A percentile compares a stretch with the other conserved stretches of the same genome.
These are phyloP conservation scores for Ciconia stormi DNA, from an alignment of 2,113 vertebrate genomes.

Conservation along the genomic window DNA sequence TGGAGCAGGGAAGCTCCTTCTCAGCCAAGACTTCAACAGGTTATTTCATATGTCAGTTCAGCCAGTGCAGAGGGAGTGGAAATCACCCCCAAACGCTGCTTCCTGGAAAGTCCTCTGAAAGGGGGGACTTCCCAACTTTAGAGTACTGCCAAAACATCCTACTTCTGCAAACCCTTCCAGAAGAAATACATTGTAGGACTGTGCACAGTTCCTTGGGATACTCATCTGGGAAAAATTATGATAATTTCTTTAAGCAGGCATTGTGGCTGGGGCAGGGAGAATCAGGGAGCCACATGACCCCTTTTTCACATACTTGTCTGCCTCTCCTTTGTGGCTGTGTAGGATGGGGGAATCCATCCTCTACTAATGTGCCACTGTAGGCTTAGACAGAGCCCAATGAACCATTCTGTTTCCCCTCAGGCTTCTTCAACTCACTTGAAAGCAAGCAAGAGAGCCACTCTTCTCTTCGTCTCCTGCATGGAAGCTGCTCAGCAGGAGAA, in stretches of 20 bases:
- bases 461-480: neutral
- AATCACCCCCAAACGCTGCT: neutral
- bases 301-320: neutral
- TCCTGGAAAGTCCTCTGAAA: conserved; percentile 35
- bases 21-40: neutral
- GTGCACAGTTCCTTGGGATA: neutral
- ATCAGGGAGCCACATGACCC: neutral
- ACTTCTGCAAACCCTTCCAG: neutral
- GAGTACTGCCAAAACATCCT: neutral
- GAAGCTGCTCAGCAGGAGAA: conserved; percentile 23
- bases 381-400: neutral
- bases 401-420: neutral
- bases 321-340: neutral
- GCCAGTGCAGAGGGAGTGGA: neutral
- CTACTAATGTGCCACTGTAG: neutral
- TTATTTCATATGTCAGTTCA: neutral
- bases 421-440: neutral
- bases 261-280: neutral
- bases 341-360: neutral
- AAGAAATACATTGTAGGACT: neutral
- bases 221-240: conserved; percentile 32
- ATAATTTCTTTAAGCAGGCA: neutral
- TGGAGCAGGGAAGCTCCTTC: neutral
- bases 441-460: neutral
- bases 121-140: conserved; percentile 1